Evolutionary conservation across 2,113 vertebrate species (phyloP).

Genomic region (Malurus cyaneus): DNA sequence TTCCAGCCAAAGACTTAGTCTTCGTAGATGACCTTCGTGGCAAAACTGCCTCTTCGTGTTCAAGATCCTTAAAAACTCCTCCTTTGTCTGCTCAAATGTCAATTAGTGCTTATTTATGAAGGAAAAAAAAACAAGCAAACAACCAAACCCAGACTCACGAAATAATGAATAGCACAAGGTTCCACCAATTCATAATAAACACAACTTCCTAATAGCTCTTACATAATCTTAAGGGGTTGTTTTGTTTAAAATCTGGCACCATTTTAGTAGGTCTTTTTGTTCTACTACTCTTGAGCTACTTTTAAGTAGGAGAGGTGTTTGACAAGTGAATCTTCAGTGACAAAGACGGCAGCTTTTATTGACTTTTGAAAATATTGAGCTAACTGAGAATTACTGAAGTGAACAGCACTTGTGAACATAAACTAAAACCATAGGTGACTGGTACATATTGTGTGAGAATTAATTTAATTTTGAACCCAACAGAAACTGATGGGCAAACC

Average conservation of each 20-base stretch:
- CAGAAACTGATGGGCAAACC: background rate
- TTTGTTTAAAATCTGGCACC: background rate
- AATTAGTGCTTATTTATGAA: constrained; percentile 30
- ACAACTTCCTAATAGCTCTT: constrained; percentile 44
- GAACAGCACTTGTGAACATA: background rate
- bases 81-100: constrained; percentile 19
- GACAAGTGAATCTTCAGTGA: constrained; percentile 43
- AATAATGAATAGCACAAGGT: constrained; percentile 53
- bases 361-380: constrained; percentile 1
- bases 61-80: constrained; percentile 46
- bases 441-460: background rate
- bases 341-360: background rate
- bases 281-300: background rate
- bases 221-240: constrained; percentile 3
- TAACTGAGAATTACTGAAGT: background rate
- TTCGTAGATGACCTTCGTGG: background rate
- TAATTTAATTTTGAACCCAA: background rate
- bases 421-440: background rate
- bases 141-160: background rate
- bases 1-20: background rate
- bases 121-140: constrained; percentile 12
- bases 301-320: constrained; percentile 19
- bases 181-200: constrained; percentile 60
- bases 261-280: constrained; percentile 37
- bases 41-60: background rate